phyloP scores from a whole-genome alignment of 2,113 vertebrate genomes.

The Psilopsiagon aymara region DNA sequence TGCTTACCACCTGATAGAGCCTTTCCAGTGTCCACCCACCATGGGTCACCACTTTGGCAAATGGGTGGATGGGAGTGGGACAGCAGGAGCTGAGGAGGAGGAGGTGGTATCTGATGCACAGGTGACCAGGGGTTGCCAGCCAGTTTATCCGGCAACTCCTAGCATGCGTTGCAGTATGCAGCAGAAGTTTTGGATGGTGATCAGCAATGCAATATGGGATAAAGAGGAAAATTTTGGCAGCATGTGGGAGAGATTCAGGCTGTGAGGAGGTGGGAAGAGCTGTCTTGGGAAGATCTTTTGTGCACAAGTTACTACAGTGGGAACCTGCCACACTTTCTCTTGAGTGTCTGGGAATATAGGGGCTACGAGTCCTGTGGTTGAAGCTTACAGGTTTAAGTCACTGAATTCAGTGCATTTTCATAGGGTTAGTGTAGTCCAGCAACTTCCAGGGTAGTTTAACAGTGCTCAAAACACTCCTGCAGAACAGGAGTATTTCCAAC shows the following conservation, averaged over 20 bases:
- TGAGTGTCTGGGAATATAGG: neutral
- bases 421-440: neutral
- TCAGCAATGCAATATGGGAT: neutral
- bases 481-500: neutral
- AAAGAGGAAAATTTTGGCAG: neutral
- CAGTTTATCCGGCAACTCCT: accelerated
- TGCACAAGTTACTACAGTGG: neutral
- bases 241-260: neutral
- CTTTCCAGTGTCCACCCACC: neutral
- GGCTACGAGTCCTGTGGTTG: neutral
- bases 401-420: neutral
- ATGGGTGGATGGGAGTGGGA: neutral
- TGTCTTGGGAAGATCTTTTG: neutral
- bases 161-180: neutral
- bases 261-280: neutral
- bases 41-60: neutral
- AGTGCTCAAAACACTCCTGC: neutral
- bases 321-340: neutral
- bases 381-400: neutral
- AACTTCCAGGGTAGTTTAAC: neutral
- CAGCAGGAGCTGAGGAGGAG: neutral
- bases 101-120: neutral
- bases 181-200: neutral
- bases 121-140: neutral
- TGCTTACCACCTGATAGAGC: neutral